Evolutionary conservation across 2,888 invertebrate species (phyloP), one percentile per base, ranked within the genome.

Genomic region (Axea sp.): DNA sequence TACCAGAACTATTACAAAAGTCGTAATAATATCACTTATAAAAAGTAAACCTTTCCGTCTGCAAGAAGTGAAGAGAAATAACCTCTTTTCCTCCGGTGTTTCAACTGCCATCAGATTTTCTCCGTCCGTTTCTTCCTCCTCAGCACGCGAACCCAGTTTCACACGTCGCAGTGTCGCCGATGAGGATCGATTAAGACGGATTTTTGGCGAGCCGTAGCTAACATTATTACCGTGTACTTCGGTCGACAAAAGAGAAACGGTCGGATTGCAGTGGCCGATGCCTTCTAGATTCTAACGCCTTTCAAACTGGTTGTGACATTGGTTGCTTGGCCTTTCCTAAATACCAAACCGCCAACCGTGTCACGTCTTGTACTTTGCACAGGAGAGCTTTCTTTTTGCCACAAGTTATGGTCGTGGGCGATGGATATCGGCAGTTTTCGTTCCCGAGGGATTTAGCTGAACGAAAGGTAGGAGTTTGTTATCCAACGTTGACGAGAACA

Each of bases 291-390:
- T 83, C 83, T 83, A 84, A 79, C 83, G 83, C 86, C 84, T 86
- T 86, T 86, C 85, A 82, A 86, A 86, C 85, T 83, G 84, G 83
- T 86, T 86, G 85, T 86, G 85, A 86, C 86, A 86, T 86, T 86
- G 86, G 82, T 84, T 81, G 82, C 77, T 82, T 84, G 85, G 86
- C 86, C 86, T 86, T 86, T 86, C 86, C 85, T 85, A 86, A 86
- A 86, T 86, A 86, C 86, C 86, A 85, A 84, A 81, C 85, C 82
- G 84, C 83, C 85, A 85, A 85, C 82, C 86, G 80, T 84, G 85
- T 84, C 86, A 82, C 81, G 83, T 81, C 80, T 49, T 79, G 78
- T 81, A 79, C 77, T 81, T 77, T 59, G 64, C 64, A 76, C 17
- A 6, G 59, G 45, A 41, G 74, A 72, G 3, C 28, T 45, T 45